Base-by-base conservation (phyloP, 2,888 invertebrate genomes). In the Cerastis leucographa region DNA sequence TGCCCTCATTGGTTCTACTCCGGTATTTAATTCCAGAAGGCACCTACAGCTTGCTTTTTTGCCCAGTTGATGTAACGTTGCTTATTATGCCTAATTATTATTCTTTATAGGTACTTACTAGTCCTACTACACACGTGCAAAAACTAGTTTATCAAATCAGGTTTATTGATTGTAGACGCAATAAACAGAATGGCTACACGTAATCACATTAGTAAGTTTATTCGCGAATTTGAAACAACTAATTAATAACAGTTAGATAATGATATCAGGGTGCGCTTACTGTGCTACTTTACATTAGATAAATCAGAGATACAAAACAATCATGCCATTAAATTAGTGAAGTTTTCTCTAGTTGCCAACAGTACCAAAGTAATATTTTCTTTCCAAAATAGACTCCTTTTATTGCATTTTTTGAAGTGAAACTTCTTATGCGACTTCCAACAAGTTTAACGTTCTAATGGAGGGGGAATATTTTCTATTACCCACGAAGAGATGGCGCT, bases 131-230 rank as follows among this genome's bases (percentile, higher is more conserved):
- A 19, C 42, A 29, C n/a, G 19, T 42, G 51, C 35, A 49, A 49
- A 46, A 80, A 80, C 80, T 17, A 29, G 64, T 78, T 46, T 80
- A 8, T 12, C 14, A 64, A 71, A 78, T 11, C 78, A 14, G 64
- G 29, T 73, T 72, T 22, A 22, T n/a, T 11, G 40, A 1, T 56
- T 64, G 40, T n/a, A 46, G 19, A 9, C 71, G 80, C 35, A 70
- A 29, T 54, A 62, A 7, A 14, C n/a, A 29, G 9, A 29, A 14
- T 56, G 14, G 14, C 11, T 11, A 19, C 7, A n/a, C 4, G 2
- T 9, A 17, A 35, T 44, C 9, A 35, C 5, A 6, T 14, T 9
- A 7, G 51, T 42, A 42, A 44, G 1, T 9, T n/a, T n/a, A 14
- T n/a, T 73, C 14, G n/a, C n/a, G 4, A 56, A 72, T 71, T 51